These are phyloP conservation scores for Odiellus spinosus DNA, from an alignment of 2,888 invertebrate species.

Conservation along the genomic window DNA sequence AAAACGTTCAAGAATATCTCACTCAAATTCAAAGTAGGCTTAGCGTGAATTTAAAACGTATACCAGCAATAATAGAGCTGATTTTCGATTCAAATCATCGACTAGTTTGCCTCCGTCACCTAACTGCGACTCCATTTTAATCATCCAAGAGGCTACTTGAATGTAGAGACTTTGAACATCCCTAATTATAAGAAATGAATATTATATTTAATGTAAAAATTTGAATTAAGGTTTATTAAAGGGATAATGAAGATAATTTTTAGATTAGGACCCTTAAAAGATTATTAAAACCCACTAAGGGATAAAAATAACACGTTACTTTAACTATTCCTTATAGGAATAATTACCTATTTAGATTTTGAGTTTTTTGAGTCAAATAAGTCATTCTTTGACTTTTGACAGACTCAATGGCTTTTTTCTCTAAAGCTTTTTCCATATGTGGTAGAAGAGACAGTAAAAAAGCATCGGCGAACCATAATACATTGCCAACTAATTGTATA, in stretches of 20 bases:
- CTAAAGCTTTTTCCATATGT: slow-evolving; percentile 37
- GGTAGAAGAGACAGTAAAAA: slow-evolving; percentile 51
- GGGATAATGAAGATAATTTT: too few species aligned
- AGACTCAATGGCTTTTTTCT: slow-evolving; percentile 34
- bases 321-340: too few species aligned
- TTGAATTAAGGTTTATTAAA: too few species aligned
- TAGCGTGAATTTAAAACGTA: too few species aligned
- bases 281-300: too few species aligned
- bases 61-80: slow-evolving; percentile 41
- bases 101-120: slow-evolving; percentile 33
- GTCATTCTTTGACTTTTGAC: slow-evolving; percentile 29
- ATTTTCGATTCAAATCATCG: slow-evolving; percentile 40
- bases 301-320: too few species aligned
- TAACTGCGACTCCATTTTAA: slow-evolving; percentile 41
- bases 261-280: too few species aligned
- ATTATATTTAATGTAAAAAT: too few species aligned
- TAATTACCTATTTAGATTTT: slow-evolving; percentile 3
- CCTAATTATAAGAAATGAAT: slow-evolving; percentile 25
- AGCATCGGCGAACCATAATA: slow-evolving; percentile 68
- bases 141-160: slow-evolving; percentile 43
- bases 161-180: slow-evolving; percentile 41
- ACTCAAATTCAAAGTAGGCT: too few species aligned
- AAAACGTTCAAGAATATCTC: too few species aligned
- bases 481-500: slow-evolving; percentile 58
- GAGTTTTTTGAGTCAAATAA: slow-evolving; percentile 36